These are phyloP conservation scores for Astyanax mexicanus DNA, from an alignment of 2,797 vertebrate species.

Conservation along the genomic window DNA sequence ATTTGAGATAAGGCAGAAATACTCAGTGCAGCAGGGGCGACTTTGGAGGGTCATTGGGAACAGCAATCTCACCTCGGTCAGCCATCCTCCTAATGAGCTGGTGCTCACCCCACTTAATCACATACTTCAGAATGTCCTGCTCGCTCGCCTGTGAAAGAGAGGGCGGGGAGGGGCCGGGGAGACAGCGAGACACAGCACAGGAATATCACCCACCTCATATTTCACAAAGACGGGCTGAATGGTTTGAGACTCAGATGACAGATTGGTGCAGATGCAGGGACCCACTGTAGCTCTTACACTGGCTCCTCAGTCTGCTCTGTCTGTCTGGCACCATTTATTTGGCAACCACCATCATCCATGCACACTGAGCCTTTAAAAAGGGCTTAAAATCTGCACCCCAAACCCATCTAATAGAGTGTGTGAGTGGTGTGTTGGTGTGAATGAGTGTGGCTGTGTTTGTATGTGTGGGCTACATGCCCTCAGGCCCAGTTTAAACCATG, in stretches of 20 bases:
- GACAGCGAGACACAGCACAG: slow-evolving; percentile 16
- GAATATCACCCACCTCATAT: slow-evolving; percentile 39
- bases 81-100: slow-evolving; percentile 99
- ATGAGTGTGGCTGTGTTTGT: not conserved
- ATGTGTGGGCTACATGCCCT: not conserved
- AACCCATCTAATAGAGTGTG: not conserved
- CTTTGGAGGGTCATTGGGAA: slow-evolving; percentile 25
- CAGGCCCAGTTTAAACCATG: slow-evolving; percentile 4
- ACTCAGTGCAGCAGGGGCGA: not conserved
- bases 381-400: not conserved
- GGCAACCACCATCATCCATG: too few species aligned
- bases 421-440: too few species aligned
- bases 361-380: not conserved
- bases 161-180: slow-evolving; percentile 9
- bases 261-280: not conserved
- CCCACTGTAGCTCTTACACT: slow-evolving; percentile 12
- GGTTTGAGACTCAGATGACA: slow-evolving; percentile 27
- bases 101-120: slow-evolving; percentile 99
- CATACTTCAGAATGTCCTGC: slow-evolving; percentile 98
- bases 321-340: not conserved
- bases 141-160: slow-evolving; percentile 90
- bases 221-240: slow-evolving; percentile 31
- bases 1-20: slow-evolving; percentile 16
- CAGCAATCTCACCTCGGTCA: slow-evolving; percentile 89
- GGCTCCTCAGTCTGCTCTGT: too few species aligned